Percentiles rank a stretch among this genome's conserved stretches.
phyloP scores from a whole-genome alignment of 1,140 invertebrate species.

The Sycophila sp. region DNA sequence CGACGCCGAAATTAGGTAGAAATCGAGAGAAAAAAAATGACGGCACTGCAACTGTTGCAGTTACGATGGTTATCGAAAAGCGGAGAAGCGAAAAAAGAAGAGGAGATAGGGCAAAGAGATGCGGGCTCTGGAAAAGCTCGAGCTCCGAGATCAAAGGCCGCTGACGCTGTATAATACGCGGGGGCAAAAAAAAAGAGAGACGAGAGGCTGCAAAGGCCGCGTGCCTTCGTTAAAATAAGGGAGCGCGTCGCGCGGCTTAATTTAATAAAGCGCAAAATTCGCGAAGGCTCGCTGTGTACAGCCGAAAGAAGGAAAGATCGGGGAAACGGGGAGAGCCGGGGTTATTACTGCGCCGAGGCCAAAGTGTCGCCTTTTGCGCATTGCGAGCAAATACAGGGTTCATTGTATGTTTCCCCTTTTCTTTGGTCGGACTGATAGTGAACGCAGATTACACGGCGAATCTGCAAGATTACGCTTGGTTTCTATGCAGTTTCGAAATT shows the following conservation, averaged over 20 bases:
- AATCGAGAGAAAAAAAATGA: too few relatives aligned
- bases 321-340: background rate
- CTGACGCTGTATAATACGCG: slow-evolving; percentile 25
- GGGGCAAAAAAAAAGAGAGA: slow-evolving; percentile 8
- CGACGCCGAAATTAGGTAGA: too few relatives aligned
- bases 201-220: background rate
- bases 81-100: too few relatives aligned
- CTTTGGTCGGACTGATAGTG: too few relatives aligned
- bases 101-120: too few relatives aligned
- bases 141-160: slow-evolving; percentile 32
- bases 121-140: background rate
- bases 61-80: too few relatives aligned
- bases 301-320: background rate
- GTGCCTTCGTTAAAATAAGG: slow-evolving; percentile 1
- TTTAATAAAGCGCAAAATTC: slow-evolving; percentile 36
- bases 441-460: too few relatives aligned
- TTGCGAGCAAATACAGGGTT: slow-evolving; percentile 1
- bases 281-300: slow-evolving; percentile 17
- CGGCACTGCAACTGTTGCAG: too few relatives aligned
- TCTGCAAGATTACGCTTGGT: too few relatives aligned
- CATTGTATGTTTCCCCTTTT: background rate
- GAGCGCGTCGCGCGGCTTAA: slow-evolving; percentile 25
- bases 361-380: slow-evolving; percentile 19
- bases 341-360: slow-evolving; percentile 19
- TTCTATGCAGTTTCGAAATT: too few relatives aligned